Evolutionary conservation across 2,797 vertebrate genomes (phyloP).

Genomic region (Rhadinocentrus ornatus): DNA sequence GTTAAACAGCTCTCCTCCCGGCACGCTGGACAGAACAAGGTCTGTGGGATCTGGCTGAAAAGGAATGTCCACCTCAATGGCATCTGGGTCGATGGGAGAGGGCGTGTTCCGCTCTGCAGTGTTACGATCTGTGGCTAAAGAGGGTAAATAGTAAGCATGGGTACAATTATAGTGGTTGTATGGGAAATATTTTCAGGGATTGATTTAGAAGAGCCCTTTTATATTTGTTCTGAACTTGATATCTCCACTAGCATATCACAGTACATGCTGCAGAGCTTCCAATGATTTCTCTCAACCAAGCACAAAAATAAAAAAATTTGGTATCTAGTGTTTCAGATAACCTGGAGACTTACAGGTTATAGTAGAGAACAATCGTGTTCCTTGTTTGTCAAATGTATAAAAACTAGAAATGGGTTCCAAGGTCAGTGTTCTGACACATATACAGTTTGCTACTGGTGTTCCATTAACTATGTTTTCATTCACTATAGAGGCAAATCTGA

Average conservation of each 20-base stretch:
- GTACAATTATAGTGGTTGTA: not conserved
- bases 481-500: not conserved
- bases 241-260: not conserved
- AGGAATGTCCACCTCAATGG: conserved; percentile 92
- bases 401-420: conserved; percentile 10
- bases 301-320: not conserved
- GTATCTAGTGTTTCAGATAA: not conserved
- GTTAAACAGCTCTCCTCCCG: conserved; percentile 96
- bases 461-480: not conserved
- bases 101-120: conserved; percentile 63
- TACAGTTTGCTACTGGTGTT: no score
- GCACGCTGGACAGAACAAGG: conserved; percentile 94
- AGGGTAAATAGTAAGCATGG: not conserved
- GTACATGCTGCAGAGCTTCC: no score
- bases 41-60: conserved; percentile 96
- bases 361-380: not conserved
- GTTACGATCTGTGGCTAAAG: not conserved
- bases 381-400: not conserved
- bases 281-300: not conserved
- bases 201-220: no score
- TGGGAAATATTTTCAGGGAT: not conserved
- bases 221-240: no score
- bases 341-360: not conserved
- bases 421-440: not conserved
- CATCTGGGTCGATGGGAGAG: conserved; percentile 86